Evolutionary conservation across 53 echinoderm and acorn worm genomes (phyloP).

Genomic region (Echinometra lucunter): DNA sequence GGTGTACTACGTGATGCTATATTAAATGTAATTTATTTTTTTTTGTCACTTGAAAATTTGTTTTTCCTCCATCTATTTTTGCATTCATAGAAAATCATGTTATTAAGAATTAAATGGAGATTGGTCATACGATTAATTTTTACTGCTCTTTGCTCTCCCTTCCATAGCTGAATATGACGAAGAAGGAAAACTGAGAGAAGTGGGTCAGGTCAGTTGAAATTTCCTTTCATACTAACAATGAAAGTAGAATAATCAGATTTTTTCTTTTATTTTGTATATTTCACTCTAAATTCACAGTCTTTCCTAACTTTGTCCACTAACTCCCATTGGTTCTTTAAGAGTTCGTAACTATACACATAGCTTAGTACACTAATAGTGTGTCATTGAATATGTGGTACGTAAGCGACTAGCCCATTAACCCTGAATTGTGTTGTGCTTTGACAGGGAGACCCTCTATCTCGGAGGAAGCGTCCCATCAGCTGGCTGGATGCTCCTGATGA

Average conservation of each 20-base stretch:
- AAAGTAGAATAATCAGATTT: not conserved
- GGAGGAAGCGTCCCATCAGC: constrained; percentile 85
- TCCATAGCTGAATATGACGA: constrained; percentile 61
- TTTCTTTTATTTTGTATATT: not conserved
- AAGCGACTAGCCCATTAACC: not conserved
- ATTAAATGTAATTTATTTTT: too few relatives aligned
- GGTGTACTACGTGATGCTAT: too few relatives aligned
- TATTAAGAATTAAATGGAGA: not conserved
- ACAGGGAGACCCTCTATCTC: constrained; percentile 81
- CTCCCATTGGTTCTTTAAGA: not conserved
- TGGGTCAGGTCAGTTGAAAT: constrained; percentile 65
- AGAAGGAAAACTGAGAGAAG: constrained; percentile 69
- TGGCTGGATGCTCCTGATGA: constrained; percentile 99
- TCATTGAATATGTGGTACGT: not conserved
- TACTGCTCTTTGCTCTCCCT: constrained; percentile 3
- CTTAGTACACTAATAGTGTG: not conserved
- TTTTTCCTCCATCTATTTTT: not conserved
- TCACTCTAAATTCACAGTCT: constrained; percentile 2
- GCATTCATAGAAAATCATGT: not conserved
- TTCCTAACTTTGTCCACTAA: not conserved
- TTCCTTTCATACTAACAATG: constrained; percentile 52
- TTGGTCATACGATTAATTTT: not conserved
- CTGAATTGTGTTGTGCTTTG: constrained; percentile 12
- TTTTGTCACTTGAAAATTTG: too few relatives aligned
- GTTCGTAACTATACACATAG: not conserved